Percentiles rank a stretch among this genome's conserved stretches.
phyloP scores from a whole-genome alignment of 2,797 vertebrate genomes.

The Gobionotothen gibberifrons region DNA sequence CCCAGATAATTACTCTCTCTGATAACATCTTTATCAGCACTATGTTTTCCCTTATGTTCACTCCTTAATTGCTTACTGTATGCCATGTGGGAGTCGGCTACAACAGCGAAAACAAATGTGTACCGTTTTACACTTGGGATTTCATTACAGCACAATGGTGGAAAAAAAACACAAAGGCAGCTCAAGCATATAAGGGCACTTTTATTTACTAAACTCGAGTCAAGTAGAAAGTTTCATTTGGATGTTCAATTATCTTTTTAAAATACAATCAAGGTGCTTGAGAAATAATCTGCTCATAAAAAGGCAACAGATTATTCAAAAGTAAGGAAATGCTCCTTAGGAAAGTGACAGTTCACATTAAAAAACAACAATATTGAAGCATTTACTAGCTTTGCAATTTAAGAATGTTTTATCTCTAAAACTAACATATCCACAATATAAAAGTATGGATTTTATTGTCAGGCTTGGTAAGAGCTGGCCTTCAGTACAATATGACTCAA shows the following conservation, averaged over 20 bases:
- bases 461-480: background rate
- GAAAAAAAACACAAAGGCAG: slow-evolving; percentile 2
- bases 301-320: slow-evolving; percentile 18
- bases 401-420: slow-evolving; percentile 22
- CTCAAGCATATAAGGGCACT: slow-evolving; percentile 6
- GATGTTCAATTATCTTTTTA: slow-evolving; percentile 18
- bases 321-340: background rate
- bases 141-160: background rate
- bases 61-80: background rate
- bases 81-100: slow-evolving; percentile 6
- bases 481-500: slow-evolving; percentile 10
- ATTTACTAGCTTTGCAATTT: slow-evolving; percentile 6
- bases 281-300: slow-evolving; percentile 18
- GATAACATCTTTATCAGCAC: slow-evolving; percentile 24
- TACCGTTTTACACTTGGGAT: slow-evolving; percentile 8
- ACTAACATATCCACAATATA: slow-evolving; percentile 18
- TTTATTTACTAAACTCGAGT: slow-evolving; percentile 49
- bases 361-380: slow-evolving; percentile 19
- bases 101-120: background rate
- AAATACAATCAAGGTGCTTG: slow-evolving; percentile 22
- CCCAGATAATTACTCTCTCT: slow-evolving; percentile 8
- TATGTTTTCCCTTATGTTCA: background rate
- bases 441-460: background rate
- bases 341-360: slow-evolving; percentile 25
- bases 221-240: slow-evolving; percentile 15